Base-by-base conservation (phyloP, 2,113 vertebrate species). In the Oxyura jamaicensis region DNA sequence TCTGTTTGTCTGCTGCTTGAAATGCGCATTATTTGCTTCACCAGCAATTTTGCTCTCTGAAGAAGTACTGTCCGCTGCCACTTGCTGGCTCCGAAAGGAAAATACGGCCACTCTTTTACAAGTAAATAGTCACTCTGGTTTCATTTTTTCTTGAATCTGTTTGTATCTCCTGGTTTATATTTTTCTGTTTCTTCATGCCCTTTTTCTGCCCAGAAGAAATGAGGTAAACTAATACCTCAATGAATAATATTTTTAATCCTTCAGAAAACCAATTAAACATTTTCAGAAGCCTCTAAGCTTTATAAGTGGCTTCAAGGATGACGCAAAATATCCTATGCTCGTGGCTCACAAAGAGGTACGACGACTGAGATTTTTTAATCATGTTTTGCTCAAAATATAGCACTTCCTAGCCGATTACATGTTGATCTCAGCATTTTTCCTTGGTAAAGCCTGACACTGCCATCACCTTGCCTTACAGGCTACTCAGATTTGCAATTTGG, bases 301-400 rank as follows among this genome's bases (percentile, higher is more conserved):
- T 88, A 48, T 10, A 68, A 25, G 23, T 56, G 53, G 25, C 59
- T 89, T 58, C 28, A 83, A 74, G 44, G 36, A 83, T 41, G 23
- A 8, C 44, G 5, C 0, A 0, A 41, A 11, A 17, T 11, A 87
- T 84, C 67, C 36, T 80, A 1, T 36, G 16, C 5, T 8, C 44
- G 21, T 44, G 23, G 4, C 17, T 91, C 33, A 39, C 23, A 80
- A 33, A 80, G 28, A 68, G 8, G 19, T 69, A 15, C 22, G n/a
- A 80, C 21, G 36, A 26, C 12, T 72, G 46, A 58, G 26, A 23
- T 58, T 72, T 82, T 23, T 3, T 67, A 75, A 59, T 19, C 14
- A 14, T 22, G 21, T 48, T 62, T 79, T 67, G 21, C 9, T 91
- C 36, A 71, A 91, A 66, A 56, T 35, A 59, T 17, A 33, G 2